Percentiles rank a stretch among this genome's conserved stretches.
Evolutionary conservation across 2,113 vertebrate genomes (phyloP).

Genomic region (Dicaeum eximium): DNA sequence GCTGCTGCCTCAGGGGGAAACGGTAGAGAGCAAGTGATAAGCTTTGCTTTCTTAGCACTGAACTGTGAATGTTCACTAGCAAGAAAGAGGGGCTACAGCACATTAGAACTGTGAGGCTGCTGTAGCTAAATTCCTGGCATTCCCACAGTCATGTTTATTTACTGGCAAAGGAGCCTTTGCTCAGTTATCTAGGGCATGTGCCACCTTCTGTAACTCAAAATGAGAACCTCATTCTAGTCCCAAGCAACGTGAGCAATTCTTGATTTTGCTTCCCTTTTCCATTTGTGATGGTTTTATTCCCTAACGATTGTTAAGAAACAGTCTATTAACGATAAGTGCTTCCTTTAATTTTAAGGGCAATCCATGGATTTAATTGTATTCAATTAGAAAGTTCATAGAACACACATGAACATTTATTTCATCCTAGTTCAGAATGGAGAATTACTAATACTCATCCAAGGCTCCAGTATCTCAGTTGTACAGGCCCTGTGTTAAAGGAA

Average conservation of each 20-base stretch:
- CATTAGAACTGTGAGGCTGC: neutral
- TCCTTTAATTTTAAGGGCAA: neutral
- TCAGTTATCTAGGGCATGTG: neutral
- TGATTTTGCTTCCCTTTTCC: neutral
- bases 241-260: neutral
- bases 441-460: neutral
- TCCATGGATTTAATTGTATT: neutral
- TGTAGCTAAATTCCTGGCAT: neutral
- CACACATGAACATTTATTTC: neutral
- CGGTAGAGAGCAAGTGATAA: neutral
- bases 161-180: neutral
- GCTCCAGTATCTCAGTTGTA: neutral
- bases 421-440: neutral
- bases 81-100: neutral
- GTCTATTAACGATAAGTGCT: neutral
- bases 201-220: neutral
- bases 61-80: neutral
- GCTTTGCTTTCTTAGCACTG: neutral
- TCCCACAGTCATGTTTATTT: neutral
- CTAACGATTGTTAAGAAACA: neutral
- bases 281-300: neutral
- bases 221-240: neutral
- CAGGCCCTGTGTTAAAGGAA: neutral
- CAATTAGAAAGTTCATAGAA: neutral
- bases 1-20: neutral